Conservation (phyloP, 2,113 vertebrate genomes). For the Oryzias melastigma region DNA sequence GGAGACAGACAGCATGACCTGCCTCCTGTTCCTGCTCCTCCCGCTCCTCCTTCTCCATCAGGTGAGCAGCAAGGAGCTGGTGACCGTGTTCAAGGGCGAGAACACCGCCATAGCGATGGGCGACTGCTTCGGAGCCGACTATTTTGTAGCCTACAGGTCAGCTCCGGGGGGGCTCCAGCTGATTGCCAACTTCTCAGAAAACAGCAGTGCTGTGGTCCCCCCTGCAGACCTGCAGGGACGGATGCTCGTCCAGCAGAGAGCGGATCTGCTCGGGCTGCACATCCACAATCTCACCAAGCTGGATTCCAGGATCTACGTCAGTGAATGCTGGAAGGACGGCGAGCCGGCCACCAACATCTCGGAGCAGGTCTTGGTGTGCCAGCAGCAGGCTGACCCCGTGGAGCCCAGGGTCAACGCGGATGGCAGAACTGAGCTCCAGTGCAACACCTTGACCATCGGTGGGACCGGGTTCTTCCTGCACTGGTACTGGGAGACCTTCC, state of each 20-base stretch:
- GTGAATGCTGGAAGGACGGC: slow-evolving; percentile 69
- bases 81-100: slow-evolving; percentile 39
- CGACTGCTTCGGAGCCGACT: slow-evolving; percentile 72
- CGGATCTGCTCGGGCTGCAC: slow-evolving; percentile 53
- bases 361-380: slow-evolving; percentile 62
- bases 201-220: background rate
- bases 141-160: slow-evolving; percentile 63
- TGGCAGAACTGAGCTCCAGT: slow-evolving; percentile 44
- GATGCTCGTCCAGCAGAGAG: slow-evolving; percentile 9
- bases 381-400: slow-evolving; percentile 27
- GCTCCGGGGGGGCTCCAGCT: slow-evolving; percentile 54
- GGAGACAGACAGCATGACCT: slow-evolving; percentile 53
- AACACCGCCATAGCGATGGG: slow-evolving; percentile 53
- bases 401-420: slow-evolving; percentile 39
- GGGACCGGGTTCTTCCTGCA: slow-evolving; percentile 37
- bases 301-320: slow-evolving; percentile 69
- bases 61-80: slow-evolving; percentile 28
- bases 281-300: slow-evolving; percentile 48
- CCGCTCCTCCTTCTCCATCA: slow-evolving; percentile 45
- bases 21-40: slow-evolving; percentile 32
- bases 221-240: slow-evolving; percentile 52
- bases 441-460: slow-evolving; percentile 30
- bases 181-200: slow-evolving; percentile 65
- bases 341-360: slow-evolving; percentile 8
- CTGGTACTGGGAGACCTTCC: slow-evolving; percentile 66